Evolutionary conservation across 2,888 invertebrate species (phyloP).

Genomic region (Drosophila koepferae): DNA sequence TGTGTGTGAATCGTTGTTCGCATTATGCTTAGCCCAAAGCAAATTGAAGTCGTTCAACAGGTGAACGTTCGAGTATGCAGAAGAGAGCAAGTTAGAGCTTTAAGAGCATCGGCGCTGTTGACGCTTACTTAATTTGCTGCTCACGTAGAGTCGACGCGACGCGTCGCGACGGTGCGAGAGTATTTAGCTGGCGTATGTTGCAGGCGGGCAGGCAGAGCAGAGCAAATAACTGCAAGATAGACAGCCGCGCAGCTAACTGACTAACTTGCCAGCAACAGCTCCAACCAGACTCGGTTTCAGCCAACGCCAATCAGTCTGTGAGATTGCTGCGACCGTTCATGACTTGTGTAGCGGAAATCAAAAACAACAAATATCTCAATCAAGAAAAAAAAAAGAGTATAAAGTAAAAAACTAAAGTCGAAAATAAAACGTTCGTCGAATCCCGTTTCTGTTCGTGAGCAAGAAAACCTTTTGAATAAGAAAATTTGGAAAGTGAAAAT

Average conservation of each 20-base stretch:
- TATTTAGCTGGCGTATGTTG: conserved; percentile 32
- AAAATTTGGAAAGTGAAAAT: conserved; percentile 52
- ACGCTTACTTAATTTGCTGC: conserved; percentile 67
- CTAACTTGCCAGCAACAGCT: conserved; percentile 35
- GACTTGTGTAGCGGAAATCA: conserved; percentile 42
- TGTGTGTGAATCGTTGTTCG: conserved; percentile 14
- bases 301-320: conserved; percentile 65
- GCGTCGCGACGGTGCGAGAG: conserved; percentile 46
- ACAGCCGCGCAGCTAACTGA: conserved; percentile 38
- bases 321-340: conserved; percentile 66
- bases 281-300: conserved; percentile 47
- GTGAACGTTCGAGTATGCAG: conserved; percentile 66
- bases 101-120: conserved; percentile 39
- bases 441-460: conserved; percentile 49
- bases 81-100: conserved; percentile 42
- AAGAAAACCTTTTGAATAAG: conserved; percentile 49
- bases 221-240: conserved; percentile 56
- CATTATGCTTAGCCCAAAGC: conserved; percentile 62
- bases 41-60: conserved; percentile 54
- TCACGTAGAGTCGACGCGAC: conserved; percentile 55
- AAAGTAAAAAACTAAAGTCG: neutral
- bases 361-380: neutral
- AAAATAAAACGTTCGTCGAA: conserved; percentile 21
- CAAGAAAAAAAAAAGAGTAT: neutral
- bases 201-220: conserved; percentile 26